Percentiles rank a stretch among this genome's conserved stretches.
These are phyloP conservation scores for Ephialtes manifestator DNA, from an alignment of 2,888 invertebrate genomes.

Conservation along the genomic window DNA sequence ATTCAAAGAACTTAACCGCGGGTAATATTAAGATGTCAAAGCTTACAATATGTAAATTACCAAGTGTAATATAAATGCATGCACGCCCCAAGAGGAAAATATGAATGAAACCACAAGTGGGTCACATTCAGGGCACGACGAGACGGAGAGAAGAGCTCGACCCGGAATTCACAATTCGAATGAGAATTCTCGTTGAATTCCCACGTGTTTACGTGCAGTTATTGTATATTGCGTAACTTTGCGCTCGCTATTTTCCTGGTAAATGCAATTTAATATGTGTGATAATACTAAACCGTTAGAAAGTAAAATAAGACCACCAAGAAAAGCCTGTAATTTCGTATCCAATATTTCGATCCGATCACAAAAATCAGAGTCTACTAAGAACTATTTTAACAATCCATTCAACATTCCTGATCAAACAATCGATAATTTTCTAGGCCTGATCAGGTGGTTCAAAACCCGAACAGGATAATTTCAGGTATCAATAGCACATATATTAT, in stretches of 20 bases:
- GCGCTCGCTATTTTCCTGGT: constrained; percentile 27
- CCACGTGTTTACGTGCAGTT: constrained; percentile 42
- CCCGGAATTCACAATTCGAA: constrained; percentile 58
- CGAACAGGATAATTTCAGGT: too few species aligned
- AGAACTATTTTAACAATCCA: too few species aligned
- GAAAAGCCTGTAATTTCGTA: too few species aligned
- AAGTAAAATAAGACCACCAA: not conserved
- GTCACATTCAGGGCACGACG: constrained; percentile 59
- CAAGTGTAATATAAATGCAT: constrained; percentile 47
- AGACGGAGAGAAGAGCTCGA: constrained; percentile 47
- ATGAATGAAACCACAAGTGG: constrained; percentile 66
- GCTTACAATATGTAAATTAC: constrained; percentile 6
- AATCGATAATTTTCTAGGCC: too few species aligned
- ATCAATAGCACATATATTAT: too few species aligned
- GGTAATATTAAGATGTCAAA: constrained; percentile 10
- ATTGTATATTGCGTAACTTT: constrained; percentile 51
- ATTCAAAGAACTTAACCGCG: not conserved
- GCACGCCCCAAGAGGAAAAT: constrained; percentile 31
- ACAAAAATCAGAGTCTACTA: too few species aligned
- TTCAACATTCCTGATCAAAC: too few species aligned
- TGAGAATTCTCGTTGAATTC: constrained; percentile 63
- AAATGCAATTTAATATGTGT: constrained; percentile 10
- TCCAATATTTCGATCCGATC: too few species aligned
- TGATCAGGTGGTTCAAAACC: too few species aligned
- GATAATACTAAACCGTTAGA: constrained; percentile 8